Evolutionary conservation across 2,113 vertebrate genomes (phyloP), one percentile per base, ranked within the genome.

Genomic region (Syngnathus scovelli): DNA sequence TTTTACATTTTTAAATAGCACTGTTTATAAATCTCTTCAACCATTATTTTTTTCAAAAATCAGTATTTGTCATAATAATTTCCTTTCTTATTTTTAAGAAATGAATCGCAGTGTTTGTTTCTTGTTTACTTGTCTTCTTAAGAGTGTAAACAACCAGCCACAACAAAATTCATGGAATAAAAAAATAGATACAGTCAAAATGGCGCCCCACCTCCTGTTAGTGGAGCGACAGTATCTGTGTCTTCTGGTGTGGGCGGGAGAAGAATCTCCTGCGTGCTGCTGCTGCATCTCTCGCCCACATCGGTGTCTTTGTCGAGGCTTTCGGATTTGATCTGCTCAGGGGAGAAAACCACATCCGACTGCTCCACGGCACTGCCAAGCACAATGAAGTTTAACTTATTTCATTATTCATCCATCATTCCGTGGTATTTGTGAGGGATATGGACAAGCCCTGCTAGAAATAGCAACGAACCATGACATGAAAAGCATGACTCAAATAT

Each of bases 291-390:
- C 27, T 33, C 55, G 13, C 27, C 15, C 15, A 16, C 8, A 9
- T 52, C 68, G 0, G 3, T n/a, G 2, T 70, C 74, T 19, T 78
- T 61, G 16, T 71, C 61, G 0, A 58, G 3, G 0, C 13, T 18
- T 18, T 7, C 48, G 3, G 56, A 23, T 1, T 64, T 71, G 68
- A 83, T 92, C 85, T 96, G 94, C 78, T 93, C 93, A 2, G 90
- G 7, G 0, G 94, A 95, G 77, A 95, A 91, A 52, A 95, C 83
- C 4, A 93, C 69, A 0, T 91, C 91, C 0, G 89, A 87, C 79
- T 95, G 90, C 83, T 95, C 91, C 70, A 96, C 89, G 0, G 83
- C 86, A 65, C 94, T 96, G 85, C 8, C 61, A 55, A 4, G 27
- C 69, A 67, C 38, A 10, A 59, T 1, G 15, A 15, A 46, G 12